Evolutionary conservation across 2,113 vertebrate species (phyloP).

Genomic region (Tetraodon nigroviridis): DNA sequence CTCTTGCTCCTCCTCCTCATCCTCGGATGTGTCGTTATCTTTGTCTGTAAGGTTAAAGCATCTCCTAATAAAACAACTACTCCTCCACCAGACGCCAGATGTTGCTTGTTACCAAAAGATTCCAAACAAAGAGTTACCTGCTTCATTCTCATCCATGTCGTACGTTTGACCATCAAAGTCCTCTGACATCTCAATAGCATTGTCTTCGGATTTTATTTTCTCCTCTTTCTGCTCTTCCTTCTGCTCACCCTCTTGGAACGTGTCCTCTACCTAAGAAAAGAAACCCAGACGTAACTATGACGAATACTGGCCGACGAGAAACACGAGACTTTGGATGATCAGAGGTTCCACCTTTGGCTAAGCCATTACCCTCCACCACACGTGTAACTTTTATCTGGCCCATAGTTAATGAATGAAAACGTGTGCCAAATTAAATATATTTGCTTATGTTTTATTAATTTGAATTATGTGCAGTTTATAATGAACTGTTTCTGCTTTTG

Average conservation of each 20-base stretch:
- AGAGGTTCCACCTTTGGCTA: too few species aligned
- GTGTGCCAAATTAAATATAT: too few species aligned
- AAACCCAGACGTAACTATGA: not conserved
- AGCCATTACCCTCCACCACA: too few species aligned
- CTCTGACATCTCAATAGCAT: slow-evolving; percentile 97
- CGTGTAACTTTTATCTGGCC: too few species aligned
- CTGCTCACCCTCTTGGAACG: slow-evolving; percentile 83
- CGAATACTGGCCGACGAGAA: not conserved
- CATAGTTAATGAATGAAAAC: too few species aligned
- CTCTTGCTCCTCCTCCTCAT: slow-evolving; percentile 80
- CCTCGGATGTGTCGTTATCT: slow-evolving; percentile 80
- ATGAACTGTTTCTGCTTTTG: too few species aligned
- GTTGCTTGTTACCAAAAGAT: not conserved
- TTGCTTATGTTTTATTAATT: too few species aligned
- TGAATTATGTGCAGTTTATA: too few species aligned
- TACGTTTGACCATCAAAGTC: slow-evolving; percentile 94
- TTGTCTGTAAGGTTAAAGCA: slow-evolving; percentile 62
- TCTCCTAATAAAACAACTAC: too few species aligned
- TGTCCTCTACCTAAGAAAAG: slow-evolving; percentile 86
- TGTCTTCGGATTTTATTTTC: slow-evolving; percentile 89
- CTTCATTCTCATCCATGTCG: slow-evolving; percentile 81
- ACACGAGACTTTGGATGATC: not conserved
- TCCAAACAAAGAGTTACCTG: slow-evolving; percentile 72
- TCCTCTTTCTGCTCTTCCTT: slow-evolving; percentile 83
- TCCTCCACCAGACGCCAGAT: too few species aligned